Evolutionary conservation across 1,140 invertebrate genomes (phyloP).

Genomic region (Drosophila asahinai): DNA sequence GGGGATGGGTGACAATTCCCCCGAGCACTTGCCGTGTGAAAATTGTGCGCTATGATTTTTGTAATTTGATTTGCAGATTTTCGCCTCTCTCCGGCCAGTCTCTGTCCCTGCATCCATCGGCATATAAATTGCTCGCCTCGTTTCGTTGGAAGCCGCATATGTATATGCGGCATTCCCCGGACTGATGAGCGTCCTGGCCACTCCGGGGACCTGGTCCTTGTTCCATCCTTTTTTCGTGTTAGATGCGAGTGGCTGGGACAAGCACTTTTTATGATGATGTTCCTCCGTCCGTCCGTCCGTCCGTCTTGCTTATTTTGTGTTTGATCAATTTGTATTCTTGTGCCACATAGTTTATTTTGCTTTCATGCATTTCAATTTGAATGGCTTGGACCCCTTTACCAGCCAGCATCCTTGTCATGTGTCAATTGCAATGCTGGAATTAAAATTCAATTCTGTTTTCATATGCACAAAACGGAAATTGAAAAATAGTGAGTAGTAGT

Average conservation of each 20-base stretch:
- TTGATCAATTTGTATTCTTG: constrained; percentile 82
- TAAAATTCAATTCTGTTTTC: constrained; percentile 78
- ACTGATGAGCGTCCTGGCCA: constrained; percentile 49
- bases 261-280: constrained; percentile 73
- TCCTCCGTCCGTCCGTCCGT: constrained; percentile 3
- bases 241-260: constrained; percentile 64
- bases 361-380: constrained; percentile 77
- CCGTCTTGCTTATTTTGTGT: constrained; percentile 51
- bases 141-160: neutral
- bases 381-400: constrained; percentile 10
- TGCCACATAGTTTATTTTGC: constrained; percentile 73
- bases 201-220: constrained; percentile 52
- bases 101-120: constrained; percentile 14
- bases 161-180: constrained; percentile 53
- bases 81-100: constrained; percentile 16
- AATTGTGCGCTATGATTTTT: constrained; percentile 82
- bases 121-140: constrained; percentile 65
- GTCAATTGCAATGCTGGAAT: constrained; percentile 76
- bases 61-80: constrained; percentile 84
- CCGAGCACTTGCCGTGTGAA: constrained; percentile 72
- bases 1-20: constrained; percentile 49
- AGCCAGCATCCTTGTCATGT: constrained; percentile 65
- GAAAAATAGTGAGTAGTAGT: constrained; percentile 38
- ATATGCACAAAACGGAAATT: constrained; percentile 77
- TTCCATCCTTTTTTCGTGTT: constrained; percentile 44